Percentiles rank a stretch among this genome's conserved stretches.
Evolutionary conservation across 2,888 invertebrate species (phyloP).

Genomic region (Eristalinus aeneus): DNA sequence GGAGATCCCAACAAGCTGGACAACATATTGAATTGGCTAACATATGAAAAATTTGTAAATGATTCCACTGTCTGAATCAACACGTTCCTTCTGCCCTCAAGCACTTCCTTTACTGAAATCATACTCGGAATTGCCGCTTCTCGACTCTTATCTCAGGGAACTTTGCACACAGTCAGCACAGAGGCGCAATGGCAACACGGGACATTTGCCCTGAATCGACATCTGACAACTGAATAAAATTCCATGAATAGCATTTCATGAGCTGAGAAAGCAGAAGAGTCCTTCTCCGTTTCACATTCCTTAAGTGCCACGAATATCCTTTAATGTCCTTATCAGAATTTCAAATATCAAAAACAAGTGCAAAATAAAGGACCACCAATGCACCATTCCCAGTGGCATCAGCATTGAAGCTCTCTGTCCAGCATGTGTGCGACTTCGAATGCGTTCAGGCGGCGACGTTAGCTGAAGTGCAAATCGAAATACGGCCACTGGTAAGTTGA

Average conservation of each 20-base stretch:
- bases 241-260: slow-evolving; percentile 49
- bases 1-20: too few species aligned
- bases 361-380: slow-evolving; percentile 6
- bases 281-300: slow-evolving; percentile 35
- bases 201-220: not conserved
- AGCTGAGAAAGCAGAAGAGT: not conserved
- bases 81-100: too few species aligned
- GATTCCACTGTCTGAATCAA: too few species aligned
- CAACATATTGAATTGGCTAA: too few species aligned
- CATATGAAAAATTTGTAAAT: too few species aligned
- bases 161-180: not conserved
- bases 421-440: slow-evolving; percentile 12
- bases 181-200: slow-evolving; percentile 23
- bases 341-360: slow-evolving; percentile 48
- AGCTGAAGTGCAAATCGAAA: slow-evolving; percentile 38
- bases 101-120: too few species aligned
- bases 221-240: slow-evolving; percentile 53
- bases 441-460: not conserved
- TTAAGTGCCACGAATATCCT: slow-evolving; percentile 55
- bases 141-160: not conserved
- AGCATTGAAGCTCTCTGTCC: not conserved
- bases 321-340: slow-evolving; percentile 66
- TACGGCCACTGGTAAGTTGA: slow-evolving; percentile 10
- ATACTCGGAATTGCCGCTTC: not conserved
- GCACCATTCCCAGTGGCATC: not conserved